These are phyloP conservation scores for Strongylocentrotus purpuratus DNA, from an alignment of 35 echinoderm and acorn worm genomes.

Conservation along the genomic window DNA sequence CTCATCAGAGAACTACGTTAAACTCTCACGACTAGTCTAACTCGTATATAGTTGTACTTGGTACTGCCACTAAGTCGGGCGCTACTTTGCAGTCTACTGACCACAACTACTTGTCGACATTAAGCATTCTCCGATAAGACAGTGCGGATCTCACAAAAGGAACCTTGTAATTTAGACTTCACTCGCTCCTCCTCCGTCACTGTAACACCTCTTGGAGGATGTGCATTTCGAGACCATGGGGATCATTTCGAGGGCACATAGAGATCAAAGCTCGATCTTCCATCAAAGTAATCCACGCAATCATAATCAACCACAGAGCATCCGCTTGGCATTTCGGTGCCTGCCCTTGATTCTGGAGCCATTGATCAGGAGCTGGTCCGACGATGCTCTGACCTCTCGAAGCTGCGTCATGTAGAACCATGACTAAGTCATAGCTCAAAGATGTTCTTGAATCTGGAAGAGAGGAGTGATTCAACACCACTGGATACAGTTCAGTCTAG, in stretches of 20 bases:
- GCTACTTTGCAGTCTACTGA: neutral
- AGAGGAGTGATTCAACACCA: neutral
- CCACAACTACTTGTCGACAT: neutral
- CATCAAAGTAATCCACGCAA: neutral
- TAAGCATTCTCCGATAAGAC: neutral
- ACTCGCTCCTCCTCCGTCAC: neutral
- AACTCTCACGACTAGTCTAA: neutral
- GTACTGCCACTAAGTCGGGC: neutral
- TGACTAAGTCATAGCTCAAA: neutral
- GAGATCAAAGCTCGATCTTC: neutral
- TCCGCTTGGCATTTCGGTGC: neutral
- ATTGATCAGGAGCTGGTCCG: neutral
- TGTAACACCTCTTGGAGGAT: neutral
- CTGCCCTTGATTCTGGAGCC: neutral
- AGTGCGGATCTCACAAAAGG: neutral
- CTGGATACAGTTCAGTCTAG: neutral
- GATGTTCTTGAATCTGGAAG: constrained; percentile 9
- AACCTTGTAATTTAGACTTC: neutral
- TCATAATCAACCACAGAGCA: neutral
- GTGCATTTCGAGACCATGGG: neutral
- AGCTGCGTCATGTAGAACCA: neutral
- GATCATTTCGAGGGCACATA: neutral
- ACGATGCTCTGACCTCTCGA: neutral
- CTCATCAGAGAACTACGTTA: neutral
- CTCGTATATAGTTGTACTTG: neutral